Evolutionary conservation across 1,140 invertebrate genomes (phyloP).

Genomic region (Leucophenga varia): DNA sequence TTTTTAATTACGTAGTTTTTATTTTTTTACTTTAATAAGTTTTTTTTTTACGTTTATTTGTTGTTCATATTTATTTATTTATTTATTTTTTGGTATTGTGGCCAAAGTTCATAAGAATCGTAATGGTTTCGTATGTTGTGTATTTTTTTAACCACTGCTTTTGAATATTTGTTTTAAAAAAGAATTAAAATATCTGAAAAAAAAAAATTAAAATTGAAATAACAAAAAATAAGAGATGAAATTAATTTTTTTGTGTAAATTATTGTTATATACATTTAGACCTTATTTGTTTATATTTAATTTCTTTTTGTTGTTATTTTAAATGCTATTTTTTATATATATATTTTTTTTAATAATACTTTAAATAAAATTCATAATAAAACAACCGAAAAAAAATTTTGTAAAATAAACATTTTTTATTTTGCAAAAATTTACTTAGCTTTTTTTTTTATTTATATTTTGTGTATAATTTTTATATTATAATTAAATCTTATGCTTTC

Average conservation of each 20-base stretch:
- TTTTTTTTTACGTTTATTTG: not conserved
- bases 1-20: constrained; percentile 1
- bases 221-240: too few species aligned
- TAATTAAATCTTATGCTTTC: not conserved
- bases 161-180: too few species aligned
- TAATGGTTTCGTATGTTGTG: constrained; percentile 2
- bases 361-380: not conserved
- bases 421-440: not conserved
- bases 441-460: not conserved
- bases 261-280: constrained; percentile 10
- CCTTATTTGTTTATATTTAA: not conserved
- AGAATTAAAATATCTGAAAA: too few species aligned
- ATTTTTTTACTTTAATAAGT: not conserved
- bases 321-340: not conserved
- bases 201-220: too few species aligned
- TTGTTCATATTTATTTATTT: not conserved
- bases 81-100: not conserved
- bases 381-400: too few species aligned
- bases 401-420: too few species aligned
- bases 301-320: not conserved
- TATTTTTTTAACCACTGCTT: too few species aligned
- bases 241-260: constrained; percentile 2
- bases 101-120: constrained; percentile 9
- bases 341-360: not conserved
- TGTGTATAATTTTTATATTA: not conserved